Evolutionary conservation across 2,888 invertebrate species (phyloP), one percentile per base, ranked within the genome.

Genomic region (Yponomeuta sedellus): DNA sequence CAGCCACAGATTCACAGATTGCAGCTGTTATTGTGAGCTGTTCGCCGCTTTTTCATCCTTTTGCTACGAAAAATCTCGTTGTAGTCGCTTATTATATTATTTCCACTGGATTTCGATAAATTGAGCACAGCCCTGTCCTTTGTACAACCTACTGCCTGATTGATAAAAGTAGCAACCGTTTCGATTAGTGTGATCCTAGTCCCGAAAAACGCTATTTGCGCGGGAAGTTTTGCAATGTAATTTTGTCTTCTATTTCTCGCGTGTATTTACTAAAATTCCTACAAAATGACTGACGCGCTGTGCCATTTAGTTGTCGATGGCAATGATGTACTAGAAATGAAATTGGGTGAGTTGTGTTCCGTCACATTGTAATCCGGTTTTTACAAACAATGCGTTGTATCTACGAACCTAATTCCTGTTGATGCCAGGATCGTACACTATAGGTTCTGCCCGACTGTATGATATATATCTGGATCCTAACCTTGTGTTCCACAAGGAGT

Each of bases 271-370:
- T 20, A 10, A 52, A 28, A 25, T 56, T 16, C 10, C 58, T 22
- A 28, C 56, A 85, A 75, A 75, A 91, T 91, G 89, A 91, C 89
- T 76, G 91, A 91, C 73, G 84, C 85, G 8, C 73, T 91, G 74
- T 85, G 86, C 74, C 89, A 91, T 82, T 85, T 92, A 71, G 91
- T 92, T 68, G 90, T 91, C 57, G 92, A 93, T 77, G 92, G 92
- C 63, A 93, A 93, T 75, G 92, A 93, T 67, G 92, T 90, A 25
- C 79, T 93, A 69, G 91, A 93, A 74, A 82, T 94, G 28, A 93
- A 92, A 78, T 79, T 93, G 70, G 88, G 92, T 92, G 81, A 75
- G 71, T 66, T 12, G 34, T 34, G 34, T 34, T 34, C 34, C 34
- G 34, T 52, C 44, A 52, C 12, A 52, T 16, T 52, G 12, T 34